Conservation (phyloP, 2,113 vertebrate species). For the Sebastes schlegelii region DNA sequence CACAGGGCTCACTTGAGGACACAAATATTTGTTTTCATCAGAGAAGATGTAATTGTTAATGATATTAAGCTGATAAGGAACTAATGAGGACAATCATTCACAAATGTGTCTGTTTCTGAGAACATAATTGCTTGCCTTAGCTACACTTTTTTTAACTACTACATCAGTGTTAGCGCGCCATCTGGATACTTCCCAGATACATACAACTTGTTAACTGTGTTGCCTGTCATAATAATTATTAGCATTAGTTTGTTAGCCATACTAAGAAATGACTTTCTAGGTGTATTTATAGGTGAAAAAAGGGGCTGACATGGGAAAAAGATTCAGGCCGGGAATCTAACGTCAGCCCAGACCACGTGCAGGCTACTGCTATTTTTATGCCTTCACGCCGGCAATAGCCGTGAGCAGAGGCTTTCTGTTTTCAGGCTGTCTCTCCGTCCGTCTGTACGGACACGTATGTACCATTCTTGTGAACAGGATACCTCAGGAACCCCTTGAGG, state of each 20-base stretch:
- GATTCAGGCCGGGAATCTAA: no score
- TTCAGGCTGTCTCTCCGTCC: no score
- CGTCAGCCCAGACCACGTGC: no score
- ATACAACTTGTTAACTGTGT: conserved; percentile 40
- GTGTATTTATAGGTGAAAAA: no score
- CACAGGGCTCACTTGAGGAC: not conserved
- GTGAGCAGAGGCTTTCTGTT: no score
- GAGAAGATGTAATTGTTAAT: conserved; percentile 18
- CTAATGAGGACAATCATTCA: conserved; percentile 36
- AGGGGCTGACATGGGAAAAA: no score
- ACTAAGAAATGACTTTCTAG: conserved; percentile 4
- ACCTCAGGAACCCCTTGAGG: no score
- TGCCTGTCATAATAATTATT: conserved; percentile 48
- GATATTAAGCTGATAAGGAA: not conserved
- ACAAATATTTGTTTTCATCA: conserved; percentile 51
- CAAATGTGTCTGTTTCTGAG: conserved; percentile 13
- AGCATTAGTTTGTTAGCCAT: conserved; percentile 41
- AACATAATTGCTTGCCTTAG: conserved; percentile 27
- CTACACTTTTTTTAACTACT: conserved; percentile 1
- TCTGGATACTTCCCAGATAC: conserved; percentile 42
- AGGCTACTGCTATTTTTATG: no score
- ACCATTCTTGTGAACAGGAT: no score
- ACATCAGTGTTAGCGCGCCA: conserved; percentile 15
- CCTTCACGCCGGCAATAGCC: no score
- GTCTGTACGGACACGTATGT: no score